Conservation (phyloP, 2,797 vertebrate species). For the Tadarida brasiliensis region DNA sequence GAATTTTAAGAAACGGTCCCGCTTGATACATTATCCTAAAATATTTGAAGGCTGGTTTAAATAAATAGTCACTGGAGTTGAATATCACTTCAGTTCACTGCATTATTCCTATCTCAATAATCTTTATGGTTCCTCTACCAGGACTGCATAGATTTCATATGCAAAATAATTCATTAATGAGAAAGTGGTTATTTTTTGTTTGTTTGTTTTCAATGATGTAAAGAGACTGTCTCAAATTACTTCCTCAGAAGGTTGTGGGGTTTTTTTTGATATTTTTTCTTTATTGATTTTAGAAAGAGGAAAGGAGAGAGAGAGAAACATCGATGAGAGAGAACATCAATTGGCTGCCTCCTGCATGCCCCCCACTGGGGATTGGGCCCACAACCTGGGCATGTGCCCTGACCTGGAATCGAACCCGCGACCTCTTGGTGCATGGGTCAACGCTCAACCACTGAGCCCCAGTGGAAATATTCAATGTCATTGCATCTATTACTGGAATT, state of each 20-base stretch:
- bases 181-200: neutral
- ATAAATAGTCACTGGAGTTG: conserved; percentile 75
- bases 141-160: conserved; percentile 28
- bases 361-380: too few relatives aligned
- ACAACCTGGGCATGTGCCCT: too few relatives aligned
- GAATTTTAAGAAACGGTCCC: conserved; percentile 48
- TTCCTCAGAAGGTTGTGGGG: conserved; percentile 57
- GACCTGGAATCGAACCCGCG: too few relatives aligned
- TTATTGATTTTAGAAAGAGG: too few relatives aligned
- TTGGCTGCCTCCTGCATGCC: too few relatives aligned
- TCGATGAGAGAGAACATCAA: too few relatives aligned
- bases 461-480: conserved; percentile 56
- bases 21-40: conserved; percentile 51
- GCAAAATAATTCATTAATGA: conserved; percentile 74
- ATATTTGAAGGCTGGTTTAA: conserved; percentile 73
- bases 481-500: conserved; percentile 67
- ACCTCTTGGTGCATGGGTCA: too few relatives aligned
- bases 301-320: too few relatives aligned
- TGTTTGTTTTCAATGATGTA: neutral
- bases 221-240: conserved; percentile 39
- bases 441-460: neutral
- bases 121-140: conserved; percentile 78
- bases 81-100: conserved; percentile 58
- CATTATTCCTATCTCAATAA: conserved; percentile 61
- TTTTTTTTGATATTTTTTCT: too few relatives aligned